phyloP scores from a whole-genome alignment of 2,113 vertebrate genomes.

The Lates calcarifer region DNA sequence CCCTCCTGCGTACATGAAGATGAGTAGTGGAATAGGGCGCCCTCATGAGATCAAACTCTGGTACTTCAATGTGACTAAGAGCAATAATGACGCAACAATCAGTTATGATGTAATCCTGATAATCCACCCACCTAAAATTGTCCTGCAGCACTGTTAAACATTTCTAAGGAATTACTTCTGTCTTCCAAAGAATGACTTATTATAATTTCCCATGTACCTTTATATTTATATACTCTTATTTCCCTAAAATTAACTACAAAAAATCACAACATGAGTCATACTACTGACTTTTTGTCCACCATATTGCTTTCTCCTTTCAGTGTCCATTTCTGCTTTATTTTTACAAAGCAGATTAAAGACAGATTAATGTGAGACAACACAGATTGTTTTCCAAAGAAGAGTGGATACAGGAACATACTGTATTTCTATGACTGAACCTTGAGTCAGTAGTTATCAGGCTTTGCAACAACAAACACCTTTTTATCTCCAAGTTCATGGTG shows the following conservation, averaged over 20 bases:
- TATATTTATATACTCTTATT: background rate
- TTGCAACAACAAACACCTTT: background rate
- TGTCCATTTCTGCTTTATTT: too few species aligned
- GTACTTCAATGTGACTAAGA: background rate
- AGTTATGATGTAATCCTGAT: background rate
- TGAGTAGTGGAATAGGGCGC: conserved; percentile 33
- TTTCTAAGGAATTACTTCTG: conserved; percentile 10
- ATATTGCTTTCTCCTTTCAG: too few species aligned
- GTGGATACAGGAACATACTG: background rate
- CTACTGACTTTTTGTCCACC: background rate
- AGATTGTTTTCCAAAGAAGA: background rate
- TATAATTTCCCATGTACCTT: background rate
- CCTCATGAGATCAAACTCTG: conserved; percentile 52
- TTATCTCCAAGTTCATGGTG: background rate
- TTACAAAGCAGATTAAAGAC: rapidly evolving
- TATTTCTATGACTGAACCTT: background rate
- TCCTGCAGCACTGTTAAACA: background rate
- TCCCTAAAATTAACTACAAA: background rate
- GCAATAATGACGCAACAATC: background rate
- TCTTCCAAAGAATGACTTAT: conserved; percentile 23
- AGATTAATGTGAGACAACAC: background rate
- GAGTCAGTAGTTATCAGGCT: background rate
- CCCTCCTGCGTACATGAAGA: background rate
- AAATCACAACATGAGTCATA: background rate
- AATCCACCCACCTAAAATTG: background rate